Base-by-base conservation (phyloP, 2,888 invertebrate species). In the Monochamus alternatus region DNA sequence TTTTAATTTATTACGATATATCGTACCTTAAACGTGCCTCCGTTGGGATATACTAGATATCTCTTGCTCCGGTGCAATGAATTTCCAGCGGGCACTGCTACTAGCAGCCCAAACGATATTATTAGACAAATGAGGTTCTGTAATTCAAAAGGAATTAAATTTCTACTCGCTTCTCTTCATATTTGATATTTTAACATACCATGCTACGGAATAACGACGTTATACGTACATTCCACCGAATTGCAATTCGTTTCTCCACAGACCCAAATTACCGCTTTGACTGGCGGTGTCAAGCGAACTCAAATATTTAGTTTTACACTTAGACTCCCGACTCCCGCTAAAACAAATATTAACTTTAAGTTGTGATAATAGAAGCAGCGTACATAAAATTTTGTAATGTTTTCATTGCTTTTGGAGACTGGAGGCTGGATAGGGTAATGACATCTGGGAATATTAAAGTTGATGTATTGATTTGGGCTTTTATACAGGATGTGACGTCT, bases 21-120 rank as follows among this genome's bases (percentile, higher is more conserved):
- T 30, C 74, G 80, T 81, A 87, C 87, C 84, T 87, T 87, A 73
- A 84, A 86, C 5, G 81, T 78, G 38, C 86, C 87, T 31, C 85
- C 85, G 75, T 75, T 82, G 5, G 86, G 86, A 80, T 77, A 82
- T 67, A 83, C 74, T 55, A 83, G 63, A 69, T 77, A 83, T 58
- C 83, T 73, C 66, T 81, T 83, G 7, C 22, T 60, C 7, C 75
- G 62, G 32, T 71, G 63, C 8, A 62, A 14, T 10, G 51, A 14
- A 51, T 38, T 32, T 12, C 51, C 52, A 32, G 9, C n/a, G 32
- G 47, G 5, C 0, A 63, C 43, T n/a, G n/a, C 12, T 8, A 12
- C 7, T 7, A 38, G 2, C 3, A 63, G n/a, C 3, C 51, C 71
- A 52, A 62, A 59, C 7, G 62, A 22, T 32, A 63, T 32, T n/a